A percentile compares a stretch with the other conserved stretches of the same genome.
Evolutionary conservation across 30 jellyfish, hydroid and myxozoan genomes (phyloP).

Genomic region (Pseudorhiza aurosa): DNA sequence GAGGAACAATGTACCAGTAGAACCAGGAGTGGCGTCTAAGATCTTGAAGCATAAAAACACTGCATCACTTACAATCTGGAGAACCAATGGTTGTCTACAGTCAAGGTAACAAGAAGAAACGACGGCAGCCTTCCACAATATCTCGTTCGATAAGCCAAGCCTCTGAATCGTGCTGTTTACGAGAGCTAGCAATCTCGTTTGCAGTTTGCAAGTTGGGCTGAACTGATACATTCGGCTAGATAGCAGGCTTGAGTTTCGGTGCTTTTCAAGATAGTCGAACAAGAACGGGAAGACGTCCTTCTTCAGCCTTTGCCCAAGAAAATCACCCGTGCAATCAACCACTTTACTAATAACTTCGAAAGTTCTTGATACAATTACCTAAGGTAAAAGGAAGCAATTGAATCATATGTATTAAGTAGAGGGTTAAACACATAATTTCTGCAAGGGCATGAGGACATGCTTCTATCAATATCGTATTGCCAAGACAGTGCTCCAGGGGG

Average conservation of each 20-base stretch:
- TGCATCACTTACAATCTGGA: conserved; percentile 74
- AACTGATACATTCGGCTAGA: conserved; percentile 49
- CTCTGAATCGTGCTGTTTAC: conserved; percentile 63
- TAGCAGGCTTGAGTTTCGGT: conserved; percentile 29
- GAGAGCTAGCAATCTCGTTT: conserved; percentile 34
- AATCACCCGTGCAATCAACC: conserved; percentile 86
- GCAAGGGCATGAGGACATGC: too few relatives aligned
- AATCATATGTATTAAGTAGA: too few relatives aligned
- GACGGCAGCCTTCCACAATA: conserved; percentile 28
- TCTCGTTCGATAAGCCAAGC: conserved; percentile 62
- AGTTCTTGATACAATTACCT: conserved; percentile 74
- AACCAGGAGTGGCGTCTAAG: too few relatives aligned
- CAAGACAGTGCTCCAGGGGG: too few relatives aligned
- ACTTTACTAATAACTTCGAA: conserved; percentile 64
- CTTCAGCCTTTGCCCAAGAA: conserved; percentile 86
- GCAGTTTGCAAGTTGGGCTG: conserved; percentile 59
- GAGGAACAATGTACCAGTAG: too few relatives aligned
- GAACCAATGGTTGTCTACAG: conserved; percentile 72
- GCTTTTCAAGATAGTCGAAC: conserved; percentile 47
- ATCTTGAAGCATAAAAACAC: too few relatives aligned
- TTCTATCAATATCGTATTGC: too few relatives aligned
- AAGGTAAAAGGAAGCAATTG: too few relatives aligned
- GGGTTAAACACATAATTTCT: too few relatives aligned
- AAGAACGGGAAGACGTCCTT: conserved; percentile 83
- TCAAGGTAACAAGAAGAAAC: conserved; percentile 61